These are phyloP conservation scores for Alosa alosa DNA, from an alignment of 2,113 vertebrate species.

Conservation along the genomic window DNA sequence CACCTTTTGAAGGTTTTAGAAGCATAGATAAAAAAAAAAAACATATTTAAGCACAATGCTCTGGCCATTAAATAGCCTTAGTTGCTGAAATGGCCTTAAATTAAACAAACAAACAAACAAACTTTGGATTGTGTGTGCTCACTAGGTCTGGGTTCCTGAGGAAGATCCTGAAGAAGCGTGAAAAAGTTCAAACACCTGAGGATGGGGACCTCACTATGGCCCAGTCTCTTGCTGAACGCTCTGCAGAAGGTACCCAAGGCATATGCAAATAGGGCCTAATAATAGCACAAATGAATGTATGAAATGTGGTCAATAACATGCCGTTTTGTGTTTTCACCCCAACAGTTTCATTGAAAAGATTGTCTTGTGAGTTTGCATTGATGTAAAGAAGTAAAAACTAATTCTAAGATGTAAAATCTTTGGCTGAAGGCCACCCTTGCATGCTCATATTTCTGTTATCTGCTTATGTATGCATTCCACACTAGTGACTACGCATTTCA, in stretches of 20 bases:
- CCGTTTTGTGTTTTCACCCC: not conserved
- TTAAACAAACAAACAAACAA: too few relatives aligned
- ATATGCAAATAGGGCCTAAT: too few relatives aligned
- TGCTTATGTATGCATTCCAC: not conserved
- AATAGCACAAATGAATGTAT: too few relatives aligned
- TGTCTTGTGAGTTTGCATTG: not conserved
- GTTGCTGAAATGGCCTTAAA: too few relatives aligned
- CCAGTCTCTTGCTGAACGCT: constrained; percentile 57
- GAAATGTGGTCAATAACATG: too few relatives aligned
- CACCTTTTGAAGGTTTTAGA: too few relatives aligned
- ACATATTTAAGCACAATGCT: too few relatives aligned
- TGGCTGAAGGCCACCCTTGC: not conserved
- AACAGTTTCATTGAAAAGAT: not conserved
- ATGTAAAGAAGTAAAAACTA: not conserved
- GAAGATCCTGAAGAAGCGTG: constrained; percentile 77
- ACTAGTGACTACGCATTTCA: not conserved
- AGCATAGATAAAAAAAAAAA: too few relatives aligned
- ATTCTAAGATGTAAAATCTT: not conserved
- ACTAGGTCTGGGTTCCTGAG: constrained; percentile 72
- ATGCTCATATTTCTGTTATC: not conserved
- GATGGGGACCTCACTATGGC: constrained; percentile 65
- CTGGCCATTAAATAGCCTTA: too few relatives aligned
- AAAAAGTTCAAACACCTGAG: constrained; percentile 74
- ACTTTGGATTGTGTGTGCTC: not conserved
- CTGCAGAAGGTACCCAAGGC: constrained; percentile 31